Base-by-base conservation (phyloP, 92 coral and sea anemone species). In the Palythoa grandis region DNA sequence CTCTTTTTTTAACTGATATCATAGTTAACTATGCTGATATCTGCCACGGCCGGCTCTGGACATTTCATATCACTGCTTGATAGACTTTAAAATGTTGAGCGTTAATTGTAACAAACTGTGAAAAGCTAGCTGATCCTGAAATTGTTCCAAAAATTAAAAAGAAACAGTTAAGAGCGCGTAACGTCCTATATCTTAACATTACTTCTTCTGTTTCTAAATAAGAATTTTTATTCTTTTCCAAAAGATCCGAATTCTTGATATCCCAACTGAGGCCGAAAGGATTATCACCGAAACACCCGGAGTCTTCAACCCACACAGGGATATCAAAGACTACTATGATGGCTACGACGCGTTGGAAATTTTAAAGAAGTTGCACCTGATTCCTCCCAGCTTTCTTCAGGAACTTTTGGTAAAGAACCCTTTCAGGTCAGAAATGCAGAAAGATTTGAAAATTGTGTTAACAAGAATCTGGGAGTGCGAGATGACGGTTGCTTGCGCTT, bases 401-500 rank as follows among this genome's bases (percentile, higher is more conserved):
- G 83, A 78, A 23, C 54, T 78, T 16, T 23, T 78, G 14, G 29
- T 12, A 25, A 78, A 38, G 8, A 38, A 78, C 38, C 83, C 83
- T 23, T 17, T 15, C 8, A 17, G 83, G 53, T 17, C 25, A 24
- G 72, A 78, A 5, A 13, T 78, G 56, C 17, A 52, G 3, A 52
- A 38, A 10, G 72, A 78, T 14, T 15, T 78, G 56, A 52, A 35
- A 43, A 43, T 53, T 3, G 83, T 40, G 15, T 47, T 78, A 5
- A 37, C 37, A 16, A 61, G 56, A 61, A 78, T 78, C 54, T 78
- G 83, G 83, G 71, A 61, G 23, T 38, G 83, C 11, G 56, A 35
- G 10, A 65, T 20, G 17, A 78, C 50, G 16, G 54, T 78, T 29
- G 83, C 83, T 5, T 78, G 83, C 37, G 83, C 83, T 9, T 78